Evolutionary conservation across 2,888 invertebrate species (phyloP).

Genomic region (Eupithecia vulgata): DNA sequence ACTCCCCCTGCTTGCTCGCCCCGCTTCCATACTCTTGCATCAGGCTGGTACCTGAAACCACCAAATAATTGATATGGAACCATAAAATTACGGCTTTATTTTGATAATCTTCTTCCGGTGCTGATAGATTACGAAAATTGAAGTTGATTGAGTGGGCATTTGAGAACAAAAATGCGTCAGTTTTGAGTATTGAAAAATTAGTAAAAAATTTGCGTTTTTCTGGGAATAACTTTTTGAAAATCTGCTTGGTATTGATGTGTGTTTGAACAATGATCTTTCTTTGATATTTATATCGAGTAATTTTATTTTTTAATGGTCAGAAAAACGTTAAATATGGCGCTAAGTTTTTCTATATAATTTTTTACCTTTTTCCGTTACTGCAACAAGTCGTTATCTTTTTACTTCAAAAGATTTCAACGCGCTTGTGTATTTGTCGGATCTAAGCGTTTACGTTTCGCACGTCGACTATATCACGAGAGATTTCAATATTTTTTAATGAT

Average conservation of each 20-base stretch:
- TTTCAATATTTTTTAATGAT: background rate
- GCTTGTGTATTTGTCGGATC: slow-evolving; percentile 3
- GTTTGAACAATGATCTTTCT: too few relatives aligned
- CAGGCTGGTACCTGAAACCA: slow-evolving; percentile 63
- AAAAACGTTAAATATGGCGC: background rate
- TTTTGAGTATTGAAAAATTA: background rate
- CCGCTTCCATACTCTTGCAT: slow-evolving; percentile 81
- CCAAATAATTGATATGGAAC: background rate
- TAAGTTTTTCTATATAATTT: background rate
- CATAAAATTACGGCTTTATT: background rate
- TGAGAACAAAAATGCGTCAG: background rate
- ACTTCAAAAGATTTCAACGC: slow-evolving; percentile 23
- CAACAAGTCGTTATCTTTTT: slow-evolving; percentile 5
- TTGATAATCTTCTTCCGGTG: background rate
- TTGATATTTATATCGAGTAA: background rate
- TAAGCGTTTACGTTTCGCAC: slow-evolving; percentile 7
- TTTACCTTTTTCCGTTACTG: background rate
- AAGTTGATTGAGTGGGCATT: background rate
- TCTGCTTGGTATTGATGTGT: too few relatives aligned
- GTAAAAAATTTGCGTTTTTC: background rate
- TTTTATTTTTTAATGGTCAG: background rate
- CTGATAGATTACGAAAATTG: background rate
- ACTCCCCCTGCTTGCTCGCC: slow-evolving; percentile 70
- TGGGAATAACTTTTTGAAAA: background rate
- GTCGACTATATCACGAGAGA: background rate